Percentiles rank a stretch among this genome's conserved stretches.
Evolutionary conservation across 2,113 vertebrate genomes (phyloP).

Genomic region (Megatriorchis doriae): DNA sequence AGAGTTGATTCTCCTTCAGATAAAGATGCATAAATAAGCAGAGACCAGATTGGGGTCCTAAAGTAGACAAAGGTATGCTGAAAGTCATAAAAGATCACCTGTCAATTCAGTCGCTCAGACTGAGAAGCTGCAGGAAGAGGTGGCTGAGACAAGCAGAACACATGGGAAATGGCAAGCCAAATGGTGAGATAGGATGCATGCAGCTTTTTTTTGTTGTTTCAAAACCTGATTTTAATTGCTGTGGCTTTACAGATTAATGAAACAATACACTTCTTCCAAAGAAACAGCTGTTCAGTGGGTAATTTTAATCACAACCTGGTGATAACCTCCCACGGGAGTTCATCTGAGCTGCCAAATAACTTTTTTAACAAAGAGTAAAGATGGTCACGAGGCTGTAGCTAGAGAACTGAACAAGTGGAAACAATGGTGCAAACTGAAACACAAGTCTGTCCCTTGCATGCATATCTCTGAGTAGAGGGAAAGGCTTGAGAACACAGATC

Average conservation of each 20-base stretch:
- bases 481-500: neutral
- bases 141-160: neutral
- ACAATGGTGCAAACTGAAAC: neutral
- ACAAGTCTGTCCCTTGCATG: neutral
- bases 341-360: neutral
- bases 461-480: neutral
- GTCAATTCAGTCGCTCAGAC: neutral
- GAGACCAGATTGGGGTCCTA: conserved; percentile 11
- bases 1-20: conserved; percentile 40
- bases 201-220: neutral
- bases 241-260: conserved; percentile 5
- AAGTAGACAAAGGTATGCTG: conserved; percentile 13
- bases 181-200: neutral
- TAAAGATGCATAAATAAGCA: conserved; percentile 34
- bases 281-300: conserved; percentile 16
- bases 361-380: neutral
- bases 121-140: neutral
- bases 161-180: neutral
- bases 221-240: neutral
- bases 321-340: neutral
- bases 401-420: neutral
- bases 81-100: neutral
- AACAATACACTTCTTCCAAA: neutral
- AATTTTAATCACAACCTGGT: conserved; percentile 11
- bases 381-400: neutral